phyloP scores from a whole-genome alignment of 2,888 invertebrate genomes.

The Apamea sordens region DNA sequence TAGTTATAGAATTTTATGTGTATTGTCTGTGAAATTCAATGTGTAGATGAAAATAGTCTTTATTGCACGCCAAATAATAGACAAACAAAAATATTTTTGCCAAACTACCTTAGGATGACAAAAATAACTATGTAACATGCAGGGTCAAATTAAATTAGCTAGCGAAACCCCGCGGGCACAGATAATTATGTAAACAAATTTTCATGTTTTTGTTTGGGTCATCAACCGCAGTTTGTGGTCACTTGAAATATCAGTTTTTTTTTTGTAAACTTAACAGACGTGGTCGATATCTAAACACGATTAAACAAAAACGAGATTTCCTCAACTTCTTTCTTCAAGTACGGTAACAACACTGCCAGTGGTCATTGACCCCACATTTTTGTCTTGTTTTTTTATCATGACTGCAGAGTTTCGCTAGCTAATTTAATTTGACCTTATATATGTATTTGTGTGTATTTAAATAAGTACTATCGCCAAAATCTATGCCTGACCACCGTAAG shows the following conservation, averaged over 20 bases:
- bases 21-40: conserved; percentile 12
- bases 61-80: not conserved
- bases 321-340: too few species aligned
- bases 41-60: conserved; percentile 19
- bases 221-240: too few species aligned
- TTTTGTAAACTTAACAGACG: too few species aligned
- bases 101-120: not conserved
- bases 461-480: not conserved
- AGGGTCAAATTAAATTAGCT: not conserved
- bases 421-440: not conserved
- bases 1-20: conserved; percentile 4
- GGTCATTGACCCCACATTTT: too few species aligned
- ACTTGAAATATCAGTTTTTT: too few species aligned
- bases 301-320: too few species aligned
- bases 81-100: not conserved
- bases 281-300: too few species aligned
- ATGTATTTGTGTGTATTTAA: not conserved
- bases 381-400: too few species aligned
- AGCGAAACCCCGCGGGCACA: not conserved
- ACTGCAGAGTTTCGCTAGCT: not conserved
- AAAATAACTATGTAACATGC: not conserved
- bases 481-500: too few species aligned
- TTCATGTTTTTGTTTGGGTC: not conserved
- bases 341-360: too few species aligned
- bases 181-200: not conserved